Evolutionary conservation across 2,797 vertebrate genomes (phyloP).

Genomic region (Bradypodion ventrale): DNA sequence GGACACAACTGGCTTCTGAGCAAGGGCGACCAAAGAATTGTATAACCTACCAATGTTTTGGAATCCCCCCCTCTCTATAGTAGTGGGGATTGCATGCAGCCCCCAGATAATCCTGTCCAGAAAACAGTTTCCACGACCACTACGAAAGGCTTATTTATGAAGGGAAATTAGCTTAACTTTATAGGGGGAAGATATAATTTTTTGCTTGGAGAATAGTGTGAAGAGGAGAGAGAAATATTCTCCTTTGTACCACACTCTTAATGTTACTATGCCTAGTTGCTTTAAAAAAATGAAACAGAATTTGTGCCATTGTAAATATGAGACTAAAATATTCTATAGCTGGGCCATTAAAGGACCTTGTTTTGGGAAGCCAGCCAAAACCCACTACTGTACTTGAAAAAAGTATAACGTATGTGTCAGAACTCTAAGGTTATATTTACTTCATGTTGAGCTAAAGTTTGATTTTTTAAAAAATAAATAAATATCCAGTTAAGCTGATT

Average conservation of each 20-base stretch:
- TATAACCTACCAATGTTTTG: too few species aligned
- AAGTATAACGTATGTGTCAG: conserved; percentile 45
- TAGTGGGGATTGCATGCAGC: too few species aligned
- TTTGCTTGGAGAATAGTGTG: background rate
- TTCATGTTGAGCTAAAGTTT: conserved; percentile 55
- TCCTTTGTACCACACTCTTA: background rate
- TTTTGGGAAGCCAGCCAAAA: background rate
- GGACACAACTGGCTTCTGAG: too few species aligned
- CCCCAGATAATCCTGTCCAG: too few species aligned
- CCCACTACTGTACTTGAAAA: background rate
- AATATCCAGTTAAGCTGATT: conserved; percentile 57
- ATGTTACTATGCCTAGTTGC: background rate
- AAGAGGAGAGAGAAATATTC: background rate
- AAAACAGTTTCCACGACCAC: too few species aligned
- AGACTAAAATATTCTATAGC: background rate
- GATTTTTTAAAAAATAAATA: conserved; percentile 40
- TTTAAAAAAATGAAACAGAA: background rate
- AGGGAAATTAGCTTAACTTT: background rate
- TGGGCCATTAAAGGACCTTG: background rate
- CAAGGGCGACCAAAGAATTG: too few species aligned
- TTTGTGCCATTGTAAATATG: background rate
- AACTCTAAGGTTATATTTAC: conserved; percentile 49
- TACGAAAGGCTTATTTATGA: too few species aligned
- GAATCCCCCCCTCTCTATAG: too few species aligned
- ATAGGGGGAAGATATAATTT: background rate